These are phyloP conservation scores for Cydia strobilella DNA, from an alignment of 1,140 invertebrate species.

Conservation along the genomic window DNA sequence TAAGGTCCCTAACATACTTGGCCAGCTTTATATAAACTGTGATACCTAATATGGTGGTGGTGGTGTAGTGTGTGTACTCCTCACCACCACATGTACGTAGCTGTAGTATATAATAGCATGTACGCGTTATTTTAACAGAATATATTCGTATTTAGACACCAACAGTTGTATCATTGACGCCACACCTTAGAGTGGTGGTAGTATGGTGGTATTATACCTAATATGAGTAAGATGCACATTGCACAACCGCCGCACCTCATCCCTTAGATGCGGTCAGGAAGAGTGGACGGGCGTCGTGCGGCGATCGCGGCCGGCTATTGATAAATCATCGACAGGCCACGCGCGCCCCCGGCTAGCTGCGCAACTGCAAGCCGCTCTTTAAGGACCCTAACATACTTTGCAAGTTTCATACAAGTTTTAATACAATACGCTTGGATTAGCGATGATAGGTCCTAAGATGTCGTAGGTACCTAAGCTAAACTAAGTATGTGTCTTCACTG, in stretches of 20 bases:
- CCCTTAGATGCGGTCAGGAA: constrained; percentile 45
- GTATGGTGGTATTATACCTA: too few relatives aligned
- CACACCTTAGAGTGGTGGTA: too few relatives aligned
- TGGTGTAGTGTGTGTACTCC: too few relatives aligned
- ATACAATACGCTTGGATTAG: not conserved
- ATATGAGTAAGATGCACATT: not conserved
- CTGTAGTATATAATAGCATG: too few relatives aligned
- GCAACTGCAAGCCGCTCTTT: constrained; percentile 42
- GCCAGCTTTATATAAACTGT: too few relatives aligned
- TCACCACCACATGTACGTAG: too few relatives aligned
- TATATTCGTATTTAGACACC: too few relatives aligned
- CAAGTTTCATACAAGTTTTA: not conserved
- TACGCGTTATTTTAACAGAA: too few relatives aligned
- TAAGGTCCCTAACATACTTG: too few relatives aligned
- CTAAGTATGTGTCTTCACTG: not conserved
- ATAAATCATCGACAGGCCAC: constrained; percentile 71
- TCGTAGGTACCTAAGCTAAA: not conserved
- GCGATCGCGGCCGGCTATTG: constrained; percentile 60
- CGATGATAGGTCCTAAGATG: not conserved
- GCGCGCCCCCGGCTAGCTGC: constrained; percentile 61
- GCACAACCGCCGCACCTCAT: constrained; percentile 37
- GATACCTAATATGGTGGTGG: too few relatives aligned
- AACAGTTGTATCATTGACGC: too few relatives aligned
- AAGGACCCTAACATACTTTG: constrained; percentile 15
- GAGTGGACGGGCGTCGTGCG: constrained; percentile 61